These are phyloP conservation scores for Zosterops lateralis DNA, from an alignment of 2,113 vertebrate species.

Conservation along the genomic window DNA sequence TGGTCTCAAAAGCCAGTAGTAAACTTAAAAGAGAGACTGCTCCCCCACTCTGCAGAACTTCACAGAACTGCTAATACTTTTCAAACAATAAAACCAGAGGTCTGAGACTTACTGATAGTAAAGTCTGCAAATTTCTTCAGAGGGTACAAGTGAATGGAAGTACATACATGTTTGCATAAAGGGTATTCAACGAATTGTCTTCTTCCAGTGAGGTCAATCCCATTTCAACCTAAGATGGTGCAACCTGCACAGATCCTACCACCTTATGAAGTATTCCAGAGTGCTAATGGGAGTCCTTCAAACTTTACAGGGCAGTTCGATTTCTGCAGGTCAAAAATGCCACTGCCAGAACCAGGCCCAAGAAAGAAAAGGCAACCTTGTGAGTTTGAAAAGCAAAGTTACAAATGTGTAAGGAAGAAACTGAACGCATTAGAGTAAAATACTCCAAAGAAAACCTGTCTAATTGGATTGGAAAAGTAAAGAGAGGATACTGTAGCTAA, in stretches of 20 bases:
- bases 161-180: neutral
- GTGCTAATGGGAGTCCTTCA: neutral
- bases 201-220: neutral
- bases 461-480: constrained; percentile 35
- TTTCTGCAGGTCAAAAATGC: neutral
- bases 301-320: neutral
- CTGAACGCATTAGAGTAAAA: neutral
- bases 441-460: neutral
- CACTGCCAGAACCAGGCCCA: neutral
- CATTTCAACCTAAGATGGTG: neutral
- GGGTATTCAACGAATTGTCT: neutral
- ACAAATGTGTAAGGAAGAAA: neutral
- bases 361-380: neutral
- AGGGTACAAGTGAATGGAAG: neutral
- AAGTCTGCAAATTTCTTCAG: neutral
- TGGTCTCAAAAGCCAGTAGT: neutral
- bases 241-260: neutral
- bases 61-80: neutral
- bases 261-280: neutral
- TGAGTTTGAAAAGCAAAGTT: neutral
- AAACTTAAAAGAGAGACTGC: neutral
- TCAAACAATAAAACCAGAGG: neutral
- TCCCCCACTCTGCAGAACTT: neutral
- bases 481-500: neutral
- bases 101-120: neutral